Percentiles rank a stretch among this genome's conserved stretches.
Conservation (phyloP, 2,888 invertebrate genomes). For the Xanthorhoe spadicearia region DNA sequence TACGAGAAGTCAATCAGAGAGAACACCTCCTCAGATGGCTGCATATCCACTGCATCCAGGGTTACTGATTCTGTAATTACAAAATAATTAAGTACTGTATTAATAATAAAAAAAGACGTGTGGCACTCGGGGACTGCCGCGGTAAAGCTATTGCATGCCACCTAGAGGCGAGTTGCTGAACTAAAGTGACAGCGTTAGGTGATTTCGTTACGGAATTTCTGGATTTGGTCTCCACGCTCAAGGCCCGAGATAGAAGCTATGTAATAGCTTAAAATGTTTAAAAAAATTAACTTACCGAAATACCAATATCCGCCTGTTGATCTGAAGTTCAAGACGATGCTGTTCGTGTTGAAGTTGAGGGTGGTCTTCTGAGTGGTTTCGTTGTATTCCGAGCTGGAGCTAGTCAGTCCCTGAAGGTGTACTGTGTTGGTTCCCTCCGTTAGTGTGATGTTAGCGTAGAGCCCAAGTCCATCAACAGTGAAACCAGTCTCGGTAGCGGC, state of each 20-base stretch:
- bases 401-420: constrained; percentile 21
- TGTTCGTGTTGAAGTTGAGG: constrained; percentile 53
- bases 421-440: constrained; percentile 10
- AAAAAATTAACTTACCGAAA: constrained; percentile 61
- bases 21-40: constrained; percentile 56
- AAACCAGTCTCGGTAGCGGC: constrained; percentile 41
- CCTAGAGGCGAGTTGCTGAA: no score
- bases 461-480: constrained; percentile 54
- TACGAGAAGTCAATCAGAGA: constrained; percentile 80
- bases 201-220: no score
- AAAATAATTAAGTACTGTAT: background rate
- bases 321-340: constrained; percentile 62
- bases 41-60: constrained; percentile 46
- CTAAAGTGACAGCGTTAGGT: no score
- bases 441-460: constrained; percentile 52
- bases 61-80: constrained; percentile 56
- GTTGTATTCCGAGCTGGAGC: constrained; percentile 42
- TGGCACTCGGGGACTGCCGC: no score
- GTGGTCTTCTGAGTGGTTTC: constrained; percentile 50
- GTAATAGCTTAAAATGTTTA: no score
- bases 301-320: constrained; percentile 70
- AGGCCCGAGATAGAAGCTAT: no score
- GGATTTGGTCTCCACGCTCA: no score
- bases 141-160: no score
- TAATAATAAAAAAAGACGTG: no score